Evolutionary conservation across 2,797 vertebrate genomes (phyloP).

Genomic region (Oreochromis grahami): DNA sequence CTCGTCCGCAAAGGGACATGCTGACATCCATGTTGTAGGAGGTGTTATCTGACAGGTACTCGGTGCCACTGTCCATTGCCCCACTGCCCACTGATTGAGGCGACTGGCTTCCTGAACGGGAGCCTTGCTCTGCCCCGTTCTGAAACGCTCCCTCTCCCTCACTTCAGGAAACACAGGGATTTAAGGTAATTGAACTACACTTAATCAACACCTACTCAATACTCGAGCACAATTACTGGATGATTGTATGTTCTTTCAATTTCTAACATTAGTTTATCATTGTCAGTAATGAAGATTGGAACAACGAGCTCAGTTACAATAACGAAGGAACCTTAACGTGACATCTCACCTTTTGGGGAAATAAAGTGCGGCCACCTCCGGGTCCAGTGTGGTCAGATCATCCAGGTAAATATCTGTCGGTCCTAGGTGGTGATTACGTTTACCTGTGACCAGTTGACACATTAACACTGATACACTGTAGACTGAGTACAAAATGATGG

Average conservation of each 20-base stretch:
- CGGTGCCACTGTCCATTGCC: constrained; percentile 68
- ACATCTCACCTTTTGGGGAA: constrained; percentile 84
- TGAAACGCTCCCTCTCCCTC: constrained; percentile 65
- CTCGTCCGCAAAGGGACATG: constrained; percentile 89
- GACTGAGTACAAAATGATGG: background rate
- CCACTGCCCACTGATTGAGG: constrained; percentile 65
- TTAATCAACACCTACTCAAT: background rate
- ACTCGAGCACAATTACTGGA: background rate
- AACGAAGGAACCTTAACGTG: background rate
- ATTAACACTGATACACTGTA: background rate
- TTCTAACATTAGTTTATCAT: background rate
- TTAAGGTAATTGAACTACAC: background rate
- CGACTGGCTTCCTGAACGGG: constrained; percentile 69
- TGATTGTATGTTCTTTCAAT: background rate
- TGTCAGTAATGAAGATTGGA: background rate
- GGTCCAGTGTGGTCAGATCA: constrained; percentile 79
- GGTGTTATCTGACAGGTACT: constrained; percentile 69
- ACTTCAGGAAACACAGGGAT: constrained; percentile 52
- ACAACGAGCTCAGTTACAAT: background rate
- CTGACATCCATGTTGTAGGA: constrained; percentile 67
- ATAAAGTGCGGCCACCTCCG: constrained; percentile 81
- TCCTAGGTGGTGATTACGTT: constrained; percentile 79
- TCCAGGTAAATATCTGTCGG: constrained; percentile 84
- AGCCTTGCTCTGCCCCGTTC: constrained; percentile 51
- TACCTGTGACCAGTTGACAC: constrained; percentile 54